These are phyloP conservation scores for Potamarius usumacintae DNA, from an alignment of 2,113 vertebrate genomes.

Conservation along the genomic window DNA sequence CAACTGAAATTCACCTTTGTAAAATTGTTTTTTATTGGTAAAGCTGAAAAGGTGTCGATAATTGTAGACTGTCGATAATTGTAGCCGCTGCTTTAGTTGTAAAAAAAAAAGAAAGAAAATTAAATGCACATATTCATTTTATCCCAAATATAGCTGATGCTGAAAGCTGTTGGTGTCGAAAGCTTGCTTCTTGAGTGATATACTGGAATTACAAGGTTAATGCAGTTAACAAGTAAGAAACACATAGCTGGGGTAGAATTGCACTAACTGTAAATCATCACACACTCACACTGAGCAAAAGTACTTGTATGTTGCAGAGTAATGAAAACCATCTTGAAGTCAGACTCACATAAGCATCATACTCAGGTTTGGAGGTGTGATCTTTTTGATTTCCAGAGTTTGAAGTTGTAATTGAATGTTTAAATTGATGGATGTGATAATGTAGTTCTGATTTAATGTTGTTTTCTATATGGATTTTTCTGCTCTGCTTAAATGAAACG, in stretches of 20 bases:
- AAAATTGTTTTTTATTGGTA: too few species aligned
- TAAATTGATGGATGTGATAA: not conserved
- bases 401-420: not conserved
- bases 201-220: not conserved
- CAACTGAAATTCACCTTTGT: too few species aligned
- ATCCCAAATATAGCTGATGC: not conserved
- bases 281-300: not conserved
- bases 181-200: not conserved
- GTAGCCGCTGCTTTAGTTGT: too few species aligned
- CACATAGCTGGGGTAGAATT: not conserved
- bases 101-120: not conserved
- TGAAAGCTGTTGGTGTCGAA: not conserved
- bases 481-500: not conserved
- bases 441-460: not conserved
- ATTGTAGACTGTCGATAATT: too few species aligned
- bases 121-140: not conserved
- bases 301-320: not conserved
- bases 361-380: not conserved
- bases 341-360: not conserved
- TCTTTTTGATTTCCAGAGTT: not conserved
- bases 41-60: too few species aligned
- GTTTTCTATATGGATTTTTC: not conserved
- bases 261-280: not conserved
- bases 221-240: not conserved
- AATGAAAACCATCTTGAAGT: not conserved